Evolutionary conservation across 2,113 vertebrate genomes (phyloP).

Genomic region (Lamprologus sp.): DNA sequence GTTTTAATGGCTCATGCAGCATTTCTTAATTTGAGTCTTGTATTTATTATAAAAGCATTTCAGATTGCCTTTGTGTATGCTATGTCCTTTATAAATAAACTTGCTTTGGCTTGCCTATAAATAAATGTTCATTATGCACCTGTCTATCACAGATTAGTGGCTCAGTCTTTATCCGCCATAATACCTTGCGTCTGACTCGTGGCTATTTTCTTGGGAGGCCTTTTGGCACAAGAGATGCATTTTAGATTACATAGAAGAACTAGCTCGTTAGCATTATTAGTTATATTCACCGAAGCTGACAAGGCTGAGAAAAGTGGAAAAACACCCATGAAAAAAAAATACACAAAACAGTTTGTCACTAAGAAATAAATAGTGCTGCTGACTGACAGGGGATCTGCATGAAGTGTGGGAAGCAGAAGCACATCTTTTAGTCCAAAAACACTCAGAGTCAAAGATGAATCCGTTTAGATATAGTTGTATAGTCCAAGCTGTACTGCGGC

Average conservation of each 20-base stretch:
- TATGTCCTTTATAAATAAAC: conserved; percentile 18
- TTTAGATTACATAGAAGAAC: background rate
- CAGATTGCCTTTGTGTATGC: background rate
- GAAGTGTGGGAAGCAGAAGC: background rate
- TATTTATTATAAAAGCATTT: background rate
- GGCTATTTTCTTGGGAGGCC: background rate
- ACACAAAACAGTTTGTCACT: background rate
- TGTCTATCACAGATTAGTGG: conserved; percentile 2
- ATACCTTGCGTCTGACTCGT: background rate
- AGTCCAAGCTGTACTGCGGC: background rate
- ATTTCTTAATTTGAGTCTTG: background rate
- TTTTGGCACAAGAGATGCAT: background rate
- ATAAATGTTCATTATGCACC: conserved; percentile 24
- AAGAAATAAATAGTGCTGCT: background rate
- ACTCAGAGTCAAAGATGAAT: background rate
- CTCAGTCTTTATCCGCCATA: background rate
- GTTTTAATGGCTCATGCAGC: background rate
- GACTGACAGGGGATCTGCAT: background rate
- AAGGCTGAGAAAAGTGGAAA: background rate
- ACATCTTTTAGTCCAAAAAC: background rate
- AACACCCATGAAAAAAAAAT: background rate
- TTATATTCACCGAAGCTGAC: background rate
- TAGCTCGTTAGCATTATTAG: background rate
- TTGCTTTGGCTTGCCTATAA: background rate
- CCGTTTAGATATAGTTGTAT: background rate